phyloP scores from a whole-genome alignment of 2,113 vertebrate species.

The Otolemur garnettii region DNA sequence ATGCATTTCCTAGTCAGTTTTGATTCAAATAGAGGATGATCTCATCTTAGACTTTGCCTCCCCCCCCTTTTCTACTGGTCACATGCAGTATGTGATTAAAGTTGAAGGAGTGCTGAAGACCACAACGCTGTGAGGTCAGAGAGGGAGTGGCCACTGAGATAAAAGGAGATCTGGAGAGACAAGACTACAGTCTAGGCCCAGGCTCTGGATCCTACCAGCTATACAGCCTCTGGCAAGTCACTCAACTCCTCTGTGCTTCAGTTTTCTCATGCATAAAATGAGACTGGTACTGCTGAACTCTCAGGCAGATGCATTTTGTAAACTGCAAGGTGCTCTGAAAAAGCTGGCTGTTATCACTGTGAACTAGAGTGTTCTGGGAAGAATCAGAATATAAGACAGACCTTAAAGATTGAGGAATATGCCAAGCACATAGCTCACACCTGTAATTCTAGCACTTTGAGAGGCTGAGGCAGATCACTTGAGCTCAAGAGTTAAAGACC shows the following conservation, averaged over 20 bases:
- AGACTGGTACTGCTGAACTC: neutral
- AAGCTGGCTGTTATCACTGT: neutral
- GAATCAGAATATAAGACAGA: neutral
- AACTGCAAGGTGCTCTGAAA: constrained; percentile 32
- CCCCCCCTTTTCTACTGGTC: constrained; percentile 5
- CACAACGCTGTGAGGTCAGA: constrained; percentile 62
- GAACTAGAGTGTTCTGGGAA: neutral
- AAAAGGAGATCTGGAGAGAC: neutral
- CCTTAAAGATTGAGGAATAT: neutral
- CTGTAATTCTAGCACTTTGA: no score
- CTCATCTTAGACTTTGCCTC: constrained; percentile 23
- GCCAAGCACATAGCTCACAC: no score
- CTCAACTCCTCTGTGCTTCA: neutral
- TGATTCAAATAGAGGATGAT: neutral
- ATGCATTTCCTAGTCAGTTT: neutral
- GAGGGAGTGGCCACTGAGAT: constrained; percentile 47
- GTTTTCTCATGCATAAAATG: constrained; percentile 36
- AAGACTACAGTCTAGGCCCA: neutral
- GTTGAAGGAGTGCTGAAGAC: neutral
- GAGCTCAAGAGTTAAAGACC: no score
- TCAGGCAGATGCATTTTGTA: constrained; percentile 39
- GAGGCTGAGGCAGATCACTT: no score
- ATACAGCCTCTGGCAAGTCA: neutral
- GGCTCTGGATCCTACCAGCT: neutral
- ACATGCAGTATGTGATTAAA: constrained; percentile 44